Base-by-base conservation (phyloP, 1,140 invertebrate species). In the Halesus radiatus region DNA sequence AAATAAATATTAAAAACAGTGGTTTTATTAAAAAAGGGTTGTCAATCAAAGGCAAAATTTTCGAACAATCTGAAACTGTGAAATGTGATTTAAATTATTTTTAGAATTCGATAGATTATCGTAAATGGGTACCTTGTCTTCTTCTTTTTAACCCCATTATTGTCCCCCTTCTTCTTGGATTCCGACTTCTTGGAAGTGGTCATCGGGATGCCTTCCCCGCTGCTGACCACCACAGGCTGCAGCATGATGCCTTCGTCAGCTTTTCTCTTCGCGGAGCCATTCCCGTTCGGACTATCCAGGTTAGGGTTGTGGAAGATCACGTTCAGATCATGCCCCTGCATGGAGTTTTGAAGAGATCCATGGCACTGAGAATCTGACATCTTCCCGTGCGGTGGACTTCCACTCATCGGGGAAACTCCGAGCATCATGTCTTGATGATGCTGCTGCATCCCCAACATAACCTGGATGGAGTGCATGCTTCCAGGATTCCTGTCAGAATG, bases 141-240 rank as follows among this genome's bases (percentile, higher is more conserved):
- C 88, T 98, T 98, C 88, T 98, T 97, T 85, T 97, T 97, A 3
- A 96, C 95, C 29, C 95, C 94, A 85, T 96, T 96, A 84, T 95
- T 96, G 83, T 95, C 95, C 81, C 91, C 92, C 86, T 97, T 97
- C 87, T 97, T 97, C 87, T 96, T 96, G 3, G 93, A 93, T 78
- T 94, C 93, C 18, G 90, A 89, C 83, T 94, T 94, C 86, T 94
- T 95, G 32, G 86, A 84, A 3, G 88, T 84, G 6, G 86, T 80
- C 15, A 87, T 82, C 45, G 87, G 84, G 15, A 81, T 62, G 86
- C 82, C 16, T 85, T 78, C 75, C 85, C 85, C 73, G 86, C 79
- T 79, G 85, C 84, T 82, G 16, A 85, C 82, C 26, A 87, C 88
- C 5, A 85, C 89, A 58, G 88, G 86, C 84, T 90, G 91, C 80